These are phyloP conservation scores for Plectropomus leopardus DNA, from an alignment of 2,113 vertebrate genomes.

Conservation along the genomic window DNA sequence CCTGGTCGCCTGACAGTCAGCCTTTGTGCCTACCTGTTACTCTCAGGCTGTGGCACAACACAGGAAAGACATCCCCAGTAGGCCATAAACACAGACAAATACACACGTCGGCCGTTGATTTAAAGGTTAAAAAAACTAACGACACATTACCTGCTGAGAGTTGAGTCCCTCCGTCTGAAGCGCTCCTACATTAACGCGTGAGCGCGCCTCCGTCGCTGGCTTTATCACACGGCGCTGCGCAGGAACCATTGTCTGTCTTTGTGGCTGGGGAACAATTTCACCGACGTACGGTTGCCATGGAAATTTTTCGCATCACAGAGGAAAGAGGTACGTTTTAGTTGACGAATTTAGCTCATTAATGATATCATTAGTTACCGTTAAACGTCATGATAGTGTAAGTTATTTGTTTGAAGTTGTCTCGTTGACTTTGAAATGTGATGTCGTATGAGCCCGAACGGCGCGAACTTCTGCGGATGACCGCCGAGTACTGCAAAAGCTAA, in stretches of 20 bases:
- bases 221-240: conserved; percentile 19
- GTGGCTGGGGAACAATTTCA: conserved; percentile 30
- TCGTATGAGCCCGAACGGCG: background rate
- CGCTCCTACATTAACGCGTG: background rate
- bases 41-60: background rate
- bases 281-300: conserved; percentile 52
- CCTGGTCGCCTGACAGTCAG: background rate
- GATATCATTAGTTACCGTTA: background rate
- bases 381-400: background rate
- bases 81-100: background rate
- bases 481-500: background rate
- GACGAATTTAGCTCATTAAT: no score
- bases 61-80: background rate
- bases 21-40: conserved; percentile 4
- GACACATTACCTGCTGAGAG: conserved; percentile 33
- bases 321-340: background rate
- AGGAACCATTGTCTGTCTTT: conserved; percentile 4
- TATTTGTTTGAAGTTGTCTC: background rate
- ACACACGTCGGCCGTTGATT: rapidly evolving
- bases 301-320: background rate
- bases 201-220: conserved; percentile 11
- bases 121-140: background rate
- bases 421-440: background rate
- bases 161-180: background rate
- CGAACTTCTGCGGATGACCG: no score